Percentiles rank a stretch among this genome's conserved stretches.
phyloP scores from a whole-genome alignment of 2,113 vertebrate genomes.

The Trematomus loennbergii region DNA sequence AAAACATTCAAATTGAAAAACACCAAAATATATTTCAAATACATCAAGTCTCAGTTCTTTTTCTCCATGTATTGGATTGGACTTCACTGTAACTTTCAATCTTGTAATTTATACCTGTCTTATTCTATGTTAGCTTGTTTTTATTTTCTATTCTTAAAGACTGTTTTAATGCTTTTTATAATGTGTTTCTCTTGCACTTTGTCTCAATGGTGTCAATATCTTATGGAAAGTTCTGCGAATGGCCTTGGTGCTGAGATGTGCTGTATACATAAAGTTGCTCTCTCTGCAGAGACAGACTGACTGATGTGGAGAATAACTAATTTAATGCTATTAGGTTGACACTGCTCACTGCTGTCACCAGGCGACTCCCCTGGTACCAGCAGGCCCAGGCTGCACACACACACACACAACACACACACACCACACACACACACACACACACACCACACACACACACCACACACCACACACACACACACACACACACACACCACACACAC shows the following conservation, averaged over 20 bases:
- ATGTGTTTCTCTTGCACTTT: no score
- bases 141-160: no score
- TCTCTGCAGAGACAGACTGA: conserved; percentile 50
- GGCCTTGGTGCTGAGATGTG: no score
- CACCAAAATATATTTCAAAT: background rate
- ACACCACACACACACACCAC: background rate
- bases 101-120: no score
- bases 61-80: background rate
- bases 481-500: background rate
- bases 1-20: background rate
- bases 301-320: conserved; percentile 70
- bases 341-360: conserved; percentile 60
- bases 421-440: background rate
- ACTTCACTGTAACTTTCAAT: background rate
- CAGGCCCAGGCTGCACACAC: conserved; percentile 8
- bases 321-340: conserved; percentile 70
- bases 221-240: no score
- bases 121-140: no score
- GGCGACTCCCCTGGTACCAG: conserved; percentile 41
- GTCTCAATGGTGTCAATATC: no score
- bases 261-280: background rate
- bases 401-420: background rate
- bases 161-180: no score
- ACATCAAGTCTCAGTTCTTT: background rate
- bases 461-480: background rate